Evolutionary conservation across 2,888 invertebrate species (phyloP).

Genomic region (Napeogenes inachia): DNA sequence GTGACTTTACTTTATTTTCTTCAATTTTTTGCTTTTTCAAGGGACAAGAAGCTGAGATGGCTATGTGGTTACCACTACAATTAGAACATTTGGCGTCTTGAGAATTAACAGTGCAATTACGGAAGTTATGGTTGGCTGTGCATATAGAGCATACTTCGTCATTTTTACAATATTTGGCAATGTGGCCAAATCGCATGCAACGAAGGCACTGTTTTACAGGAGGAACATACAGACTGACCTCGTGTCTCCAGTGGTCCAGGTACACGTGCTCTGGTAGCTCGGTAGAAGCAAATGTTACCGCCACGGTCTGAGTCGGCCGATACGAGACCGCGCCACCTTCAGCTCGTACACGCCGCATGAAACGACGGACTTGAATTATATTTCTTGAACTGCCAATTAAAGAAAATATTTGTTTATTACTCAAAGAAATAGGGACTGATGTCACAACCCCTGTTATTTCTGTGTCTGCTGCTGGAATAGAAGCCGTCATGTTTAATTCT

Average conservation of each 20-base stretch:
- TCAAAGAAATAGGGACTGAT: no score
- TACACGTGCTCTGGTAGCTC: slow-evolving; percentile 17
- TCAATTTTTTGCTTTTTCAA: slow-evolving; percentile 19
- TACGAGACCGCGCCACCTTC: not conserved
- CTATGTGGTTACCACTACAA: slow-evolving; percentile 15
- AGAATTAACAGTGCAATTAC: no score
- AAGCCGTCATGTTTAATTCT: no score
- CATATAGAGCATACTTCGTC: slow-evolving; percentile 18
- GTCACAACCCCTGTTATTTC: no score
- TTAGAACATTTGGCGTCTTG: slow-evolving; percentile 15
- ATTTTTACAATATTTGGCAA: slow-evolving; percentile 27
- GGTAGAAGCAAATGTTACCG: slow-evolving; percentile 12
- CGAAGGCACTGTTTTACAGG: slow-evolving; percentile 24
- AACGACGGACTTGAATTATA: no score
- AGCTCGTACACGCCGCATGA: no score
- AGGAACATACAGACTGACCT: slow-evolving; percentile 13
- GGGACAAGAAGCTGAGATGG: slow-evolving; percentile 16
- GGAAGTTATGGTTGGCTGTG: no score
- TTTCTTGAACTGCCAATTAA: no score
- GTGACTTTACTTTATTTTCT: slow-evolving; percentile 14
- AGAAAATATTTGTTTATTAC: no score
- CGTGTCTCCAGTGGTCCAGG: slow-evolving; percentile 13
- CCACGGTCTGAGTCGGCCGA: slow-evolving; percentile 9
- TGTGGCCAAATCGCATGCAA: slow-evolving; percentile 22
- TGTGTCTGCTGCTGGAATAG: no score